Base-by-base conservation (phyloP, 1,140 invertebrate species). In the Leguminivora glycinivorella region DNA sequence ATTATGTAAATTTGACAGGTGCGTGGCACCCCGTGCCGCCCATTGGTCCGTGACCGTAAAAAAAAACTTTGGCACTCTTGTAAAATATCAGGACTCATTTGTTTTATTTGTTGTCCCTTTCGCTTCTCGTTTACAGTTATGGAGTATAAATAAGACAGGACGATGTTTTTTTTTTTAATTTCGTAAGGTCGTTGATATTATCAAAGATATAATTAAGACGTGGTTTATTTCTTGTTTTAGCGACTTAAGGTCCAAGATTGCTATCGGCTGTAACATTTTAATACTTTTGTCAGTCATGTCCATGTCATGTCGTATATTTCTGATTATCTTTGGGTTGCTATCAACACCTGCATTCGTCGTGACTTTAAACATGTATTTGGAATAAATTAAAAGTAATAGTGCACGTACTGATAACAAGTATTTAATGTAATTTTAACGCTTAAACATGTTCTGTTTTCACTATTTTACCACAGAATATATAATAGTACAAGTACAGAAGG, bases 1-100 rank as follows among this genome's bases (percentile, higher is more conserved):
- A 31, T 60, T 63, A 63, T 63, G 58, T 63, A 31, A 63, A 63
- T 63, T 63, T 34, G 58, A 63, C 58, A 63, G 58, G 58, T 63
- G 58, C 25, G 26, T 17, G 26, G 58, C 25, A 63, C 14, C 25
- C 4, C 10, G 58, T 29, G 58, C 26, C 25, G 29, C 25, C 26
- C 58, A 7, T 26, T 29, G 25, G 26, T 29, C 56, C 56, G 56
- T 63, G 10, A 3, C 25, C 58, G 58, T 58, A 58, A 58, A 58
- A 63, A 63, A 63, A 63, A 43, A 17, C 14, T 17, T 24, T 63
- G 12, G n/a, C 26, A 34, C 25, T 29, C 19, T 52, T 7, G 19
- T 6, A 52, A 22, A 22, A 19, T 19, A 52, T 22, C n/a, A 19
- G 17, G n/a, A 19, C 17, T 22, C 40, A 43, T 43, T 43, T 12